Evolutionary conservation across 2,888 invertebrate genomes (phyloP), one percentile per base, ranked within the genome.

Genomic region (Luperina testacea): DNA sequence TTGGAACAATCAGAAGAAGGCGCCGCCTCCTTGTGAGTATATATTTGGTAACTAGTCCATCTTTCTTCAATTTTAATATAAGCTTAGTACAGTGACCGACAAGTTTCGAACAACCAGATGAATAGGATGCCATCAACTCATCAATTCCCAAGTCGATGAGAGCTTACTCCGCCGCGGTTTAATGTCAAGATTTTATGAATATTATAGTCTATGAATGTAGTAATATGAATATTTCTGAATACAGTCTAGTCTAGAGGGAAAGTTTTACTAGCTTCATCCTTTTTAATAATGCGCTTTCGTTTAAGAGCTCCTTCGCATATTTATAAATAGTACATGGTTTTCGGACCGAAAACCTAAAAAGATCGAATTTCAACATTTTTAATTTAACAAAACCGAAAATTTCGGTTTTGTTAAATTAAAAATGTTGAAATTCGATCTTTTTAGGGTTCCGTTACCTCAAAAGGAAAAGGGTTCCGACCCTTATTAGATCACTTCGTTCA

Each of bases 1-100:
- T 83, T 99, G 99, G 99, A 99, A 99, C 95, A 99, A 99, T 95
- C 99, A 99, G 95, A 98, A 98, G 87, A 99, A 99, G 95, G 96
- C 97, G 81, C 99, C 99, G 65, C 99, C 99, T 2, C 98, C 98
- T 86, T 97, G 99, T 99, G 95, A 98, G 97, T 97, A 91, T 75
- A 32, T 17, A 17, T 67, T 68, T 85, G 20, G 65, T 48, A 67
- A 80, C 51, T 67, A 67, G 7, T 53, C 13, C 4, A 51, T 11
- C 17, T 45, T 42, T 45, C 15, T 61, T 59, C 59, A n/a, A 59
- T 59, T 59, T n/a, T 59, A 59, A n/a, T 59, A 59, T n/a, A 59
- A 59, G 24, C n/a, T 32, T 7, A 27, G 7, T 64, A 17, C 24
- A 57, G 63, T 38, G 42, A 48, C 17, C 24, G 20, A 24, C 51